Evolutionary conservation across 2,113 vertebrate genomes (phyloP).

Genomic region (Notothenia coriiceps): DNA sequence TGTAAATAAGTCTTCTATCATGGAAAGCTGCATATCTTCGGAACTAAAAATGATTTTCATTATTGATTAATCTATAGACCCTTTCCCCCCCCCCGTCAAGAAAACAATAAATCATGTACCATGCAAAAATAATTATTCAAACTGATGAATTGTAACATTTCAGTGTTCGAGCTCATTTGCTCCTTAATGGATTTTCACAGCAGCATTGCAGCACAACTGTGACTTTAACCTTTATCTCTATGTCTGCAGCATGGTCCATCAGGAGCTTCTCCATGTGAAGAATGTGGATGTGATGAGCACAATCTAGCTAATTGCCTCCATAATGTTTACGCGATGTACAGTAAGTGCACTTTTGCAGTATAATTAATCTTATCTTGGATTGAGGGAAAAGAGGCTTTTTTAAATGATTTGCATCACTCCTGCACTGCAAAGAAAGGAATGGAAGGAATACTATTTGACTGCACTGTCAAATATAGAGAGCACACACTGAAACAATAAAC

Average conservation of each 20-base stretch:
- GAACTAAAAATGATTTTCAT: neutral
- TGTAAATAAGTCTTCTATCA: neutral
- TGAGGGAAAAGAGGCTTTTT: constrained; percentile 6
- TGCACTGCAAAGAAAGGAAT: neutral
- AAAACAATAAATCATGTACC: neutral
- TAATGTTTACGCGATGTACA: neutral
- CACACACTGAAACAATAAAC: neutral
- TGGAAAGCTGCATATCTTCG: neutral
- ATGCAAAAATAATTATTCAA: neutral
- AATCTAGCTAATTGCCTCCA: neutral
- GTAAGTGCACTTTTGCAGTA: neutral
- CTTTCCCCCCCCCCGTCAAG: too few relatives aligned
- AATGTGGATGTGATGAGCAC: neutral
- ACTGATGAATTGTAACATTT: neutral
- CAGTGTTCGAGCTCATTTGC: neutral
- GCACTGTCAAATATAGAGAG: neutral
- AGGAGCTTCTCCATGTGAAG: neutral
- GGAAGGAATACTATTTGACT: neutral
- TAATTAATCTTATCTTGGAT: constrained; percentile 5
- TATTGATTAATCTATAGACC: neutral
- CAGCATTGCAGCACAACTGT: neutral
- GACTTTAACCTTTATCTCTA: neutral
- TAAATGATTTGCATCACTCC: neutral
- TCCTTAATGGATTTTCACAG: neutral
- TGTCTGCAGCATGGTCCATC: neutral